Evolutionary conservation across 2,113 vertebrate species (phyloP), one percentile per base, ranked within the genome.

Genomic region (Cephalopholis sonnerati): DNA sequence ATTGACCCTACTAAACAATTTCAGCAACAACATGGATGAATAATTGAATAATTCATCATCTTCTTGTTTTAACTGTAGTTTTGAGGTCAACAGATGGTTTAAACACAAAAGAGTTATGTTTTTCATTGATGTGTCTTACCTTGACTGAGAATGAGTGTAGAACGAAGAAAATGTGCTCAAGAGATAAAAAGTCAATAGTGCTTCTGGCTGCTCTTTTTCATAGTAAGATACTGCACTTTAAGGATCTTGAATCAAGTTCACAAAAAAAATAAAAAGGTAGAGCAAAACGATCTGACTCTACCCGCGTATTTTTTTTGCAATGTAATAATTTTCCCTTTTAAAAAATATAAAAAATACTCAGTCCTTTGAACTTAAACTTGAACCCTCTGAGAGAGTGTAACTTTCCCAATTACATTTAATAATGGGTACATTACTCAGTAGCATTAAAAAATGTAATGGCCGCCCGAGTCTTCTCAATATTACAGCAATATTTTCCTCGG

Each of bases 401-500:
- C 53, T 83, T 79, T 75, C 24, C 64, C 32, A 61, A 48, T 76
- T 59, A 39, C 5, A 51, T 62, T 51, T 65, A 63, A 87, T 79
- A 77, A 70, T 58, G 39, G 61, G 6, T n/a, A 51, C 50, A 84
- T 87, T 80, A 84, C 59, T 83, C 78, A 81, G 18, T 16, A 18
- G 36, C 51, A 90, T 67, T 77, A 73, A 85, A 68, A 84, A 86
- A 48, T 53, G 15, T 48, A 86, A 86, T 71, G 20, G 62, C 1
- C 16, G 10, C 36, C 41, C 3, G n/a, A 67, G 39, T 86, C 66
- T 66, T 71, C 59, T 69, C 24, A 24, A 75, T 77, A 85, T 85
- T 87, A 82, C 63, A 72, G 70, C 41, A 58, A 84, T 87, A 82
- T 84, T 91, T 92, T 53, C 77, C 51, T 54, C 61, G 2, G 77